These are phyloP conservation scores for Aurelia sp. DNA, from an alignment of 30 jellyfish, hydroid and myxozoan genomes.

Conservation along the genomic window DNA sequence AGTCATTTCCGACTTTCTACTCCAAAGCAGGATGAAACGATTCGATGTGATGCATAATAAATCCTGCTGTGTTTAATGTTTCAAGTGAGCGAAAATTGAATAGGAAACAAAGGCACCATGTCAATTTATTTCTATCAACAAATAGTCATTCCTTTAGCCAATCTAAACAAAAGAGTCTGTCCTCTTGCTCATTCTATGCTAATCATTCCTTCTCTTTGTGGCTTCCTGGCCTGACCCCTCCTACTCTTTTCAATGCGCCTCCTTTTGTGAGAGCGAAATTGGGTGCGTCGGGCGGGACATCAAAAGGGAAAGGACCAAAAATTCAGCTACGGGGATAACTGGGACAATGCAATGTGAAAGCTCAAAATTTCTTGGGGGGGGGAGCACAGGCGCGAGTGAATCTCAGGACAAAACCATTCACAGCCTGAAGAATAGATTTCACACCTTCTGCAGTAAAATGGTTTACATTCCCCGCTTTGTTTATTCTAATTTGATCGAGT, in stretches of 20 bases:
- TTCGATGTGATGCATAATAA: slow-evolving; percentile 56
- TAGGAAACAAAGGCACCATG: slow-evolving; percentile 65
- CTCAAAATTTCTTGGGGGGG: too few relatives aligned
- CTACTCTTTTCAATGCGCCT: not conserved
- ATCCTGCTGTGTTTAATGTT: slow-evolving; percentile 75
- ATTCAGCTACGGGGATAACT: too few relatives aligned
- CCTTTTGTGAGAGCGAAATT: not conserved
- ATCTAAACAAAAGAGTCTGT: slow-evolving; percentile 65
- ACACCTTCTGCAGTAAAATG: too few relatives aligned
- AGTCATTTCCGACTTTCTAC: slow-evolving; percentile 75
- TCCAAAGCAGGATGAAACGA: slow-evolving; percentile 32
- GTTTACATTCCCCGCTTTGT: too few relatives aligned
- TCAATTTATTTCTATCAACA: slow-evolving; percentile 73
- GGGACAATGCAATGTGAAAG: too few relatives aligned
- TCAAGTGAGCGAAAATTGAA: slow-evolving; percentile 39
- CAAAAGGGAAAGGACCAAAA: not conserved
- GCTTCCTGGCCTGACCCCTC: slow-evolving; percentile 85
- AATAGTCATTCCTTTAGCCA: slow-evolving; percentile 69
- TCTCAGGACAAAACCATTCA: too few relatives aligned
- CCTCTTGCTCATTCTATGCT: slow-evolving; percentile 58
- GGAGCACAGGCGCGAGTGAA: too few relatives aligned
- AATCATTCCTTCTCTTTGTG: slow-evolving; percentile 53
- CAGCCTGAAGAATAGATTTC: too few relatives aligned
- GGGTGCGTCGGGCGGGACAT: not conserved
- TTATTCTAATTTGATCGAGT: too few relatives aligned